Evolutionary conservation across 1,140 invertebrate species (phyloP), one percentile per base, ranked within the genome.

Genomic region (Mizuhopecten yessoensis): DNA sequence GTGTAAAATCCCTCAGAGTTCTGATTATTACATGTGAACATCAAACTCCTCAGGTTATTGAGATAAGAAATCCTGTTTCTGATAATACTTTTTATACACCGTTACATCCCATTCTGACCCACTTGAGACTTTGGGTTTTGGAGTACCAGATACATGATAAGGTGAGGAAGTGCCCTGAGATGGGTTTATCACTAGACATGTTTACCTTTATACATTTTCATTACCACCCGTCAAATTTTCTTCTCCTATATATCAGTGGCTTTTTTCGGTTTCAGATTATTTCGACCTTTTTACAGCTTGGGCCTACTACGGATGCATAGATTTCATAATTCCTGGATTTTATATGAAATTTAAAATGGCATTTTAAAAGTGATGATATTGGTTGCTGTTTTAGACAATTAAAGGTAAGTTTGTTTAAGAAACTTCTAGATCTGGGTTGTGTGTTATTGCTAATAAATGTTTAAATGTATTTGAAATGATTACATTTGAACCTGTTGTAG

Each of bases 1-100:
- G 57, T 75, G 57, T 75, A 29, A 75, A 75, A 75, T 75, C 57
- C 57, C 57, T 29, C n/a, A 75, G 57, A 75, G n/a, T 75, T 75
- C 57, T 17, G 57, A 75, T 75, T 29, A 75, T 75, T 75, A 75
- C 57, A 75, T 75, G 57, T 75, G 1, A 75, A n/a, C 57, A 75
- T 75, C 57, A 75, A 75, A 29, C 57, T n/a, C 57, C 57, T 29
- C 23, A 29, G 57, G 57, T 75, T 75, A 75, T 29, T 29, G 23
- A 75, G 57, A 75, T 75, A 75, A n/a, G 57, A 29, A 75, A 75
- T 75, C 57, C 2, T 75, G 57, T 75, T n/a, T 29, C 17, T 75
- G 57, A 75, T 75, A 75, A 75, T n/a, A 75, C 11, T 75, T 75
- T 75, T 75, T 75, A 75, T 75, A 29, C 29, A 13, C 20, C 11